Evolutionary conservation across 2,113 vertebrate genomes (phyloP), one percentile per base, ranked within the genome.

Genomic region (Eolophus roseicapilla): DNA sequence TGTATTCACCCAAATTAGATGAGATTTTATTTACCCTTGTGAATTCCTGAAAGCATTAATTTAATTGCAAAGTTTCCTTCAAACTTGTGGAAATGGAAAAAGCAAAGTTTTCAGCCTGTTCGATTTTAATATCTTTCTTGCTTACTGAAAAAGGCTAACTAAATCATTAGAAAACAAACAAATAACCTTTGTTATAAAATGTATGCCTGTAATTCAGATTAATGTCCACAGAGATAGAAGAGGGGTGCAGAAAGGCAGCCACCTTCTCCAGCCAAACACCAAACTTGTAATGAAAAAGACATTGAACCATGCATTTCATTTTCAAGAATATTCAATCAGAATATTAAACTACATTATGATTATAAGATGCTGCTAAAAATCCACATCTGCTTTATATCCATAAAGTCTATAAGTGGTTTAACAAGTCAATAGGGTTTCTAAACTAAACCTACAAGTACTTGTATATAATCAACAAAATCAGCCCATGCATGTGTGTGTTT

Each of bases 1-100:
- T 63, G 39, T 86, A 85, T 96, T 94, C 92, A 87, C 43, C 17
- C 86, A 96, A 96, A 95, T 90, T 88, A 43, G 24, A 82, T 80
- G 47, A 89, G 13, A 44, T 82, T 52, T 86, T 79, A 88, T 93
- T 59, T 82, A 65, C 57, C 68, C 82, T 63, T 49, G 41, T 49
- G 17, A 96, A 91, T 93, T 96, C 69, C 93, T 86, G 71, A 92
- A 90, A 39, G 75, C 29, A 88, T 20, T 43, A 41, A 76, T 74
- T 85, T 64, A 86, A 41, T 39, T 95, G 90, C 76, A 95, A 94
- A 93, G 41, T 88, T 73, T 96, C 46, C 62, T 63, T 82, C 9
- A 21, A 92, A 89, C 33, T 13, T 35, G 78, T 28, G 49, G 46
- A 81, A 82, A 59, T 3, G 47, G 16, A 62, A 43, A 47, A 75